Evolutionary conservation across 2,888 invertebrate genomes (phyloP), one percentile per base, ranked within the genome.

Genomic region (Fissipunctia ypsillon): DNA sequence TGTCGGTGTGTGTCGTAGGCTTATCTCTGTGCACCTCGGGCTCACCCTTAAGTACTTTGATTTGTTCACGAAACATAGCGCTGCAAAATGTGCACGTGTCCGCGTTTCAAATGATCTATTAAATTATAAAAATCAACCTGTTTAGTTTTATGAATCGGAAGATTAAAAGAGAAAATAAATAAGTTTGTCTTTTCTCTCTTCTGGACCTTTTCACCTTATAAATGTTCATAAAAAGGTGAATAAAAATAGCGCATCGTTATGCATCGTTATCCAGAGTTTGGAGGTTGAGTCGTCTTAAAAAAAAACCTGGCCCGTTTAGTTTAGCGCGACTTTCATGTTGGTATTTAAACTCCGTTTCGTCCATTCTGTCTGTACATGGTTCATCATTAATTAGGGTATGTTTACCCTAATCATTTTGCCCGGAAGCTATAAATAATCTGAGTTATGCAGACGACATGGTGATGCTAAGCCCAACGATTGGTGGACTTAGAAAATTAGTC

Each of bases 1-100:
- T 69, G 72, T 77, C 52, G 56, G 68, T 76, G 73, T 69, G 72
- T 82, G 57, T 71, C 65, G 67, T 65, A 61, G 71, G 73, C 83
- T 83, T 84, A 85, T 85, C 84, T 73, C 50, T 48, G 72, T 75
- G 69, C 68, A 73, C 78, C 69, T 72, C 69, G 57, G 57, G 73
- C 65, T 66, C 35, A 31, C 66, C 48, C 63, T 54, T 57, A 70
- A 48, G 57, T 76, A 64, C 69, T 60, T 43, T 22, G 16, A 50
- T 35, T 50, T 69, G 31, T 19, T 38, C 14, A 19, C 9, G 9
- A 69, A 59, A 73, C 48, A 67, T 50, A 81, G 45, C 10, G 28
- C 7, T 38, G 22, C 3, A 3, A n/a, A 73, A 22, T 61, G 0
- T 28, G 35, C 4, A 41, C 56, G 16, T 38, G 9, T 1, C 25